Evolutionary conservation across 2,113 vertebrate species (phyloP).

Genomic region (Carollia perspicillata): DNA sequence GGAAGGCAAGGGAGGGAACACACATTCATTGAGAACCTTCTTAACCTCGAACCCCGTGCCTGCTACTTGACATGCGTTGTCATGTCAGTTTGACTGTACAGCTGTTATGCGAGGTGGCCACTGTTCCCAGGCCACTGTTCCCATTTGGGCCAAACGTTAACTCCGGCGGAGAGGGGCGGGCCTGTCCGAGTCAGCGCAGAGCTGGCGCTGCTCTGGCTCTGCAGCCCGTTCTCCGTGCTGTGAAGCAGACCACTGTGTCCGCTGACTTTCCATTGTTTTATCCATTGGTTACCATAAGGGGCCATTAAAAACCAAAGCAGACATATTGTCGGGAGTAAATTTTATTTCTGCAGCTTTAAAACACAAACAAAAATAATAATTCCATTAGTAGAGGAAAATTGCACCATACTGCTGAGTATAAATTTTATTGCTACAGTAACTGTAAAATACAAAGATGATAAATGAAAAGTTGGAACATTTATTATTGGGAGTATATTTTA

Average conservation of each 20-base stretch:
- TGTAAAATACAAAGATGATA: conserved; percentile 70
- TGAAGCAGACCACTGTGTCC: neutral
- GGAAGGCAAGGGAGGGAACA: neutral
- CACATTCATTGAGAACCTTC: neutral
- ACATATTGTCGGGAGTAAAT: conserved; percentile 59
- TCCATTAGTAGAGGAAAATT: conserved; percentile 70
- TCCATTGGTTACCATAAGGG: conserved; percentile 19
- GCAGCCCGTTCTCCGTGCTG: neutral
- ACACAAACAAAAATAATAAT: conserved; percentile 73
- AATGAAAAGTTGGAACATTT: conserved; percentile 71
- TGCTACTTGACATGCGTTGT: neutral
- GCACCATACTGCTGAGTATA: conserved; percentile 62
- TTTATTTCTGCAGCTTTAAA: conserved; percentile 72
- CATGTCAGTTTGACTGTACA: neutral
- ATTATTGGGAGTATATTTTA: conserved; percentile 66
- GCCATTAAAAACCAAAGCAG: conserved; percentile 59
- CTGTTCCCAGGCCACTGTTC: too few relatives aligned
- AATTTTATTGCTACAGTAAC: conserved; percentile 74
- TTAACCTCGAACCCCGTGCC: neutral
- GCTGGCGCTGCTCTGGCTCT: neutral
- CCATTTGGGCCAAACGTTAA: too few relatives aligned
- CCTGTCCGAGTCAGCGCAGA: neutral
- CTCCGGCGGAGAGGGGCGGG: neutral
- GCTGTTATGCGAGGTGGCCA: neutral
- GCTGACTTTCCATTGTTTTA: neutral